phyloP scores from a whole-genome alignment of 2,888 invertebrate species.

The Drosophila nr. fundita region DNA sequence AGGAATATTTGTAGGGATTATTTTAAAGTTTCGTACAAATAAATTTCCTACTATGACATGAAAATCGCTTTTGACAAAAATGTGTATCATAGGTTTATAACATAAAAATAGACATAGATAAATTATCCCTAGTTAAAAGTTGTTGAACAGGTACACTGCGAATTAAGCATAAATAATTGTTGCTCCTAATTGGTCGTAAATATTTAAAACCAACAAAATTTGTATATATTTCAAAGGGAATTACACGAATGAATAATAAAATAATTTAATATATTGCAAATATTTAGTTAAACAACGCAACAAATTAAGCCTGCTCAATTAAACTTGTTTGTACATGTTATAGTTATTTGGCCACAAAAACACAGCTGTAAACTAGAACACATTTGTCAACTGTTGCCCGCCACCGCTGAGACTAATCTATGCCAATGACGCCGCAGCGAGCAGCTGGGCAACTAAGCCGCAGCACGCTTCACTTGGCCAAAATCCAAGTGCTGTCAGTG shows the following conservation, averaged over 20 bases:
- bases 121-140: background rate
- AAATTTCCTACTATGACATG: background rate
- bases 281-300: conserved; percentile 50
- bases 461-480: conserved; percentile 78
- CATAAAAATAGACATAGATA: background rate
- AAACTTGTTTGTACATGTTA: conserved; percentile 35
- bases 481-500: conserved; percentile 64
- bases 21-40: background rate
- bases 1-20: background rate
- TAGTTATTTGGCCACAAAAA: conserved; percentile 36
- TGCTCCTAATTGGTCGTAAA: conserved; percentile 14
- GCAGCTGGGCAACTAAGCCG: conserved; percentile 74
- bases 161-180: conserved; percentile 3
- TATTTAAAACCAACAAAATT: conserved; percentile 12
- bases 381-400: conserved; percentile 71
- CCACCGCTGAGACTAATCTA: conserved; percentile 61
- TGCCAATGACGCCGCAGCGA: conserved; percentile 63
- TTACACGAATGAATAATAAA: conserved; percentile 28
- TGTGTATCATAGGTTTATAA: background rate
- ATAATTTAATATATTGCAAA: conserved; percentile 42
- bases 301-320: conserved; percentile 58
- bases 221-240: conserved; percentile 27
- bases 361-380: conserved; percentile 46
- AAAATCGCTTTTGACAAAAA: background rate
- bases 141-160: background rate